phyloP scores from a whole-genome alignment of 2,113 vertebrate genomes.

The Rhinogobius similis region DNA sequence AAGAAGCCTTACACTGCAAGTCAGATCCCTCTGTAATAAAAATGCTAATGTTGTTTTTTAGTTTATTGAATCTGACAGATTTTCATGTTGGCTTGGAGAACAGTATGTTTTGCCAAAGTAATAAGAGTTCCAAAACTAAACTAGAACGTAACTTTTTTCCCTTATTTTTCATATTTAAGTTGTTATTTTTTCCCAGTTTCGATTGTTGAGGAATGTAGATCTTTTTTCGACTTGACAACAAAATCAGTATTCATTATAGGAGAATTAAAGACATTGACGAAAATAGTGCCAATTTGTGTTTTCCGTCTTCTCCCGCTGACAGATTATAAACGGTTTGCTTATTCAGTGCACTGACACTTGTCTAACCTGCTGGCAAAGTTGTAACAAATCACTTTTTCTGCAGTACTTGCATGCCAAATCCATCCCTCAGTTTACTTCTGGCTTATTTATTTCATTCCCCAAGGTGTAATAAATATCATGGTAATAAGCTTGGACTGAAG shows the following conservation, averaged over 20 bases:
- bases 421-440: neutral
- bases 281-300: conserved; percentile 4
- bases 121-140: neutral
- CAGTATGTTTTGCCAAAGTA: neutral
- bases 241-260: conserved; percentile 3
- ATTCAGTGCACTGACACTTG: conserved; percentile 2
- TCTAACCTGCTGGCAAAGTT: conserved; percentile 7
- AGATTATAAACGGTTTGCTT: neutral
- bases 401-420: conserved; percentile 1
- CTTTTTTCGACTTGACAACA: neutral
- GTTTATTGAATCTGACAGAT: neutral
- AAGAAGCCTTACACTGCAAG: neutral
- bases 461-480: conserved; percentile 3
- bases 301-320: neutral
- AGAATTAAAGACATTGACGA: neutral
- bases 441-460: conserved; percentile 3
- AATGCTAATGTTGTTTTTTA: neutral
- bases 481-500: conserved; percentile 10
- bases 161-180: neutral
- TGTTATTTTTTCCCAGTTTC: neutral
- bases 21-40: neutral
- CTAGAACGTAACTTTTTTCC: neutral
- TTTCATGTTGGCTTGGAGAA: neutral
- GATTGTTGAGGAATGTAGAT: neutral
- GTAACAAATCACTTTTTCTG: conserved; percentile 6